These are phyloP conservation scores for Papilio xuthus DNA, from an alignment of 1,140 invertebrate genomes.

Conservation along the genomic window DNA sequence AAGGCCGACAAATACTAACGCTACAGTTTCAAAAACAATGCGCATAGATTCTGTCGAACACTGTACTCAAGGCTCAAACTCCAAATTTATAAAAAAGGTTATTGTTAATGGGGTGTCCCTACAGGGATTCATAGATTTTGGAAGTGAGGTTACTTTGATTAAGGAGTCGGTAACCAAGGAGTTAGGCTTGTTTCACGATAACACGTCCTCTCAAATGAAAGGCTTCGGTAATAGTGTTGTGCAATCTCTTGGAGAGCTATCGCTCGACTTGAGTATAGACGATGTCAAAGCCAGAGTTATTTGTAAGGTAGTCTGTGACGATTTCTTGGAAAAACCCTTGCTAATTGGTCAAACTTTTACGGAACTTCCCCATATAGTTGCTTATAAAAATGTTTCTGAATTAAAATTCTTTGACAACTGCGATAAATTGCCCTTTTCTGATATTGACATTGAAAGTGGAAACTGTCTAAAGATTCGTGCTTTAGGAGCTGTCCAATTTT, in stretches of 20 bases:
- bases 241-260: conserved; percentile 36
- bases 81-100: conserved; percentile 42
- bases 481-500: neutral
- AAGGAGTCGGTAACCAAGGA: conserved; percentile 11
- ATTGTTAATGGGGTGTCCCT: conserved; percentile 31
- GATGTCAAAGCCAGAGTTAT: conserved; percentile 36
- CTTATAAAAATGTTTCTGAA: conserved; percentile 36
- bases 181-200: conserved; percentile 24
- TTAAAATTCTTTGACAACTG: conserved; percentile 37
- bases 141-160: conserved; percentile 40
- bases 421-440: conserved; percentile 27
- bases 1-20: neutral
- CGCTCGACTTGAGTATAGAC: conserved; percentile 42
- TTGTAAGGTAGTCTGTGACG: conserved; percentile 43
- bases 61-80: neutral
- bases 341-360: conserved; percentile 45
- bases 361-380: conserved; percentile 42
- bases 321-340: conserved; percentile 39
- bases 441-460: neutral
- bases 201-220: conserved; percentile 22
- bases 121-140: conserved; percentile 44
- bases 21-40: conserved; percentile 35
- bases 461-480: neutral
- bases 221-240: conserved; percentile 47
- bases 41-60: conserved; percentile 22